Evolutionary conservation across 2,113 vertebrate species (phyloP).

Genomic region (Daubentonia madagascariensis): DNA sequence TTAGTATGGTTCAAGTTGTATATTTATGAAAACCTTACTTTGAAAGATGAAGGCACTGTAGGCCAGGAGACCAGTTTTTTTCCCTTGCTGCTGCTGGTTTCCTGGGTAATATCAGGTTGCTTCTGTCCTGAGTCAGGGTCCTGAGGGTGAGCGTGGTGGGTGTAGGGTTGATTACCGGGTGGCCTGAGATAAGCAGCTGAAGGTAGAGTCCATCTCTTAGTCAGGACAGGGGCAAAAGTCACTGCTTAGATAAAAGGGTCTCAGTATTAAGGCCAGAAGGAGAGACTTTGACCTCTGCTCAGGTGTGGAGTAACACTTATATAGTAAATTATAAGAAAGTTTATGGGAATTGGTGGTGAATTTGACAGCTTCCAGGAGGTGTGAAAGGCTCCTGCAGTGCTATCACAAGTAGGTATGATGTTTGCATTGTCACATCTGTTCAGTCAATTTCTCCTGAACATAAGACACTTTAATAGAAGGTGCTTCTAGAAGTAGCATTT

Average conservation of each 20-base stretch:
- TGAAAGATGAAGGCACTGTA: background rate
- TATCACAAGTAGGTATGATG: background rate
- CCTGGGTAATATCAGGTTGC: background rate
- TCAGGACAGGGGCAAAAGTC: background rate
- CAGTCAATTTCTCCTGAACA: background rate
- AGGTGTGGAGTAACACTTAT: background rate
- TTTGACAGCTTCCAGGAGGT: background rate
- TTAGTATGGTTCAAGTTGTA: background rate
- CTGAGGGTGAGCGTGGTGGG: fast-evolving
- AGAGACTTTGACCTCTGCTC: background rate
- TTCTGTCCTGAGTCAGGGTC: background rate
- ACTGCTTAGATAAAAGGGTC: background rate
- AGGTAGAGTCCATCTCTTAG: background rate
- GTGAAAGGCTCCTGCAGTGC: background rate
- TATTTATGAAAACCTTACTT: background rate
- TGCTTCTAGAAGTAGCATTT: background rate
- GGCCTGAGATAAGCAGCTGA: background rate
- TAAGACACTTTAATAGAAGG: constrained; percentile 21
- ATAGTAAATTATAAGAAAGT: background rate
- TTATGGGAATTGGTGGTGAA: background rate
- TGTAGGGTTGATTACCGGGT: background rate
- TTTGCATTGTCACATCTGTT: constrained; percentile 23
- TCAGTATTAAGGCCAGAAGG: background rate
- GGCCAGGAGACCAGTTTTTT: background rate
- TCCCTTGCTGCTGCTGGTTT: background rate